Evolutionary conservation across 1,140 invertebrate genomes (phyloP).

Genomic region (Hyles vespertilio): DNA sequence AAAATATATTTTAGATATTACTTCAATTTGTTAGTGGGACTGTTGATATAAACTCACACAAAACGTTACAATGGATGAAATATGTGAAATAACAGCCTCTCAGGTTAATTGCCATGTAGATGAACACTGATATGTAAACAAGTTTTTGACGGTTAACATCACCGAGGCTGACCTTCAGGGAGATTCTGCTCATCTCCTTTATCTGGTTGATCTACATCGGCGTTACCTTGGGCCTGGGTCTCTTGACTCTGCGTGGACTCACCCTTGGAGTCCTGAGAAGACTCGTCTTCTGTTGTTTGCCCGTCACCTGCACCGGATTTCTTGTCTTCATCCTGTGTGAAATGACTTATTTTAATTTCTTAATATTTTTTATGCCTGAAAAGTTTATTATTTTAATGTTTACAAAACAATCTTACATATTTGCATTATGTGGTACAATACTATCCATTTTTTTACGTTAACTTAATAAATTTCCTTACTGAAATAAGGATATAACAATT

Average conservation of each 20-base stretch:
- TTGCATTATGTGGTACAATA: no score
- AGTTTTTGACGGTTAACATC: constrained; percentile 15
- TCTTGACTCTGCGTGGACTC: constrained; percentile 45
- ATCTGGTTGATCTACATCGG: constrained; percentile 58
- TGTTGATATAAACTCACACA: not conserved
- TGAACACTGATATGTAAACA: constrained; percentile 42
- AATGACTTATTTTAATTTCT: constrained; percentile 11
- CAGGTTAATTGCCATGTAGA: constrained; percentile 61
- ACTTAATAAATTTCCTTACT: no score
- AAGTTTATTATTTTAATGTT: no score
- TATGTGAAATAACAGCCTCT: constrained; percentile 25
- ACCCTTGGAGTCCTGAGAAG: constrained; percentile 76
- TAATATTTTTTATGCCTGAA: not conserved
- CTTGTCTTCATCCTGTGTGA: constrained; percentile 70
- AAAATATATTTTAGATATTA: no score
- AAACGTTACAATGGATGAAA: not conserved
- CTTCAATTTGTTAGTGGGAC: no score
- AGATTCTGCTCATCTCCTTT: constrained; percentile 26
- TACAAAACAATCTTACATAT: no score
- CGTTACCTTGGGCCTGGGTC: constrained; percentile 58
- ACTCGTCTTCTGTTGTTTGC: constrained; percentile 73
- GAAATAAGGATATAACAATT: no score
- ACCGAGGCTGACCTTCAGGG: constrained; percentile 47
- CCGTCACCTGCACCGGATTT: constrained; percentile 65
- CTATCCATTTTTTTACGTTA: no score